phyloP scores from a whole-genome alignment of 2,888 invertebrate genomes.

The Stegophylla sp. region DNA sequence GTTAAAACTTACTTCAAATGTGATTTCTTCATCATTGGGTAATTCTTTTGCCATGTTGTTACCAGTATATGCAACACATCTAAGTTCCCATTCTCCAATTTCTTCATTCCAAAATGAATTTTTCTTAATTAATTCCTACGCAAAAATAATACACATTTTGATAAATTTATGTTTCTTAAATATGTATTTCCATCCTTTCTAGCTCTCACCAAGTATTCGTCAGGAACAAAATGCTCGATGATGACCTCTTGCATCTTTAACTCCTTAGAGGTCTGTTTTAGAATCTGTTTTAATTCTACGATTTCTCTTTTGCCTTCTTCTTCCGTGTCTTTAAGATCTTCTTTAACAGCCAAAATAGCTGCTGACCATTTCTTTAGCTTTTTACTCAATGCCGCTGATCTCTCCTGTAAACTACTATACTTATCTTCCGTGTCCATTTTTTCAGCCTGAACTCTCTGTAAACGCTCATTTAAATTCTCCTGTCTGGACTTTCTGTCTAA shows the following conservation, averaged over 20 bases:
- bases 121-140: conserved; percentile 83
- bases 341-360: conserved; percentile 84
- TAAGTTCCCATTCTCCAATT: conserved; percentile 97
- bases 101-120: conserved; percentile 98
- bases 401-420: conserved; percentile 93
- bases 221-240: conserved; percentile 91
- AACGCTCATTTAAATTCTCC: conserved; percentile 78
- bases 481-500: conserved; percentile 81
- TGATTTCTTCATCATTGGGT: conserved; percentile 62
- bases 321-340: conserved; percentile 84
- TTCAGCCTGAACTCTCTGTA: conserved; percentile 82
- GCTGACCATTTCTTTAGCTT: conserved; percentile 89
- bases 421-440: conserved; percentile 92
- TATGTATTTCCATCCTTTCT: too few species aligned
- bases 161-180: neutral
- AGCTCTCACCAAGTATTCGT: conserved; percentile 90
- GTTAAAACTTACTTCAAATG: conserved; percentile 25
- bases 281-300: conserved; percentile 93
- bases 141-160: neutral
- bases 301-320: conserved; percentile 96
- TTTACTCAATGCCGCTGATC: conserved; percentile 88
- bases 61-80: conserved; percentile 97
- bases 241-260: conserved; percentile 88
- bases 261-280: conserved; percentile 87
- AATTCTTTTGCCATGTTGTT: conserved; percentile 88